Base-by-base conservation (phyloP, 1,140 invertebrate genomes). In the Heterodera carotae region DNA sequence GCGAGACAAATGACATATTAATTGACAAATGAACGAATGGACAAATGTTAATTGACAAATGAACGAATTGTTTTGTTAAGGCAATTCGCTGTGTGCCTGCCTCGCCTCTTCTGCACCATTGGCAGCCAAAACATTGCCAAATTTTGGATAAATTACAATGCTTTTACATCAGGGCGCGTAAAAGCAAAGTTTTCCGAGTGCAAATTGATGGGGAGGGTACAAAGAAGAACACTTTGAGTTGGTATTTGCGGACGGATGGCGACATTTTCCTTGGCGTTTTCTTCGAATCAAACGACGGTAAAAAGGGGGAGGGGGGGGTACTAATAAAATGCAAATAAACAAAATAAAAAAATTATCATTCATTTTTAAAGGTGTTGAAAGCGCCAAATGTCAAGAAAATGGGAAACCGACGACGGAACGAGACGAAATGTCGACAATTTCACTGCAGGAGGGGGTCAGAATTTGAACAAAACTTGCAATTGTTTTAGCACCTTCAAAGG, bases 201-300 rank as follows among this genome's bases (percentile, higher is more conserved):
- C 77, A 83, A 60, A 80, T 87, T 12, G 80, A 76, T 25, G 33
- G 27, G 62, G 62, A 12, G 29, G 62, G 62, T 6, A 27, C n/a
- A n/a, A n/a, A n/a, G 33, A 74, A n/a, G 4, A 77, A 78, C 66
- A 77, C 77, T n/a, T 75, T 87, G 31, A 81, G 70, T 53, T 87
- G 85, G 85, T 87, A 87, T 62, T 87, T 88, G 70, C 60, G 67
- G 18, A 87, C 86, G 25, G 85, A 87, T 34, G 83, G 82, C 27
- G 86, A 88, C 59, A 69, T 87, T 48, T 85, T 84, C 64, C 87
- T 88, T 76, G 85, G 85, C 2, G 75, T 87, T 3, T 87, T 87
- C 43, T 87, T 76, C 66, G 84, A 87, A 56, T 25, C 53, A 5
- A 36, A 62, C 2, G 36, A 18, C 12, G 36, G 34, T 15, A 5